A percentile compares a stretch with the other conserved stretches of the same genome.
Conservation (phyloP, 2,797 vertebrate genomes). For the Notamacropus eugenii region DNA sequence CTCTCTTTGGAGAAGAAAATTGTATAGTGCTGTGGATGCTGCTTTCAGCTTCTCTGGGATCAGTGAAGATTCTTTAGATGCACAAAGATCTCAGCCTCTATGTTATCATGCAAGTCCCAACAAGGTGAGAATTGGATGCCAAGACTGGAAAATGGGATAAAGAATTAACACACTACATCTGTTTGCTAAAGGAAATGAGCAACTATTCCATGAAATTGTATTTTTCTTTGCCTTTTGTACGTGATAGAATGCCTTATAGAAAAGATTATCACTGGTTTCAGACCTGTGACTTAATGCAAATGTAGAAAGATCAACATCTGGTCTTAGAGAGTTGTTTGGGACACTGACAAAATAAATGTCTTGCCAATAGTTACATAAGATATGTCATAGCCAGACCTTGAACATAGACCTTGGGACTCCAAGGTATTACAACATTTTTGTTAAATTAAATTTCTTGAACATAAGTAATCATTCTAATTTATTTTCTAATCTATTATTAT, state of each 20-base stretch:
- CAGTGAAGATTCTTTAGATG: not conserved
- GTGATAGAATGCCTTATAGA: not conserved
- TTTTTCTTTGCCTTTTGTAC: not conserved
- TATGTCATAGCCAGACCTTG: not conserved
- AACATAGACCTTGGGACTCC: not conserved
- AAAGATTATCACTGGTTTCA: not conserved
- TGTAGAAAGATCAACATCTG: not conserved
- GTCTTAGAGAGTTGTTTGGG: too few species aligned
- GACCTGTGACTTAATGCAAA: not conserved
- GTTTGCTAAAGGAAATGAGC: not conserved
- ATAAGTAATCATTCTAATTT: not conserved
- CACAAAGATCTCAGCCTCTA: not conserved
- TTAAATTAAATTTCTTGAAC: not conserved
- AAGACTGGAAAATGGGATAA: not conserved
- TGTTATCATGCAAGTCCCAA: not conserved
- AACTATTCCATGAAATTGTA: not conserved
- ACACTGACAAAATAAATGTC: too few species aligned
- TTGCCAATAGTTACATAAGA: too few species aligned
- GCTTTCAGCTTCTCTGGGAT: not conserved
- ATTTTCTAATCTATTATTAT: not conserved
- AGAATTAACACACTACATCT: not conserved
- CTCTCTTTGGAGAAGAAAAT: not conserved
- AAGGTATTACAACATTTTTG: not conserved
- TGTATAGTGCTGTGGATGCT: not conserved
- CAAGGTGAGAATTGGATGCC: not conserved